A percentile compares a stretch with the other conserved stretches of the same genome.
phyloP scores from a whole-genome alignment of 2,888 invertebrate genomes.

The Malacosoma neustria region DNA sequence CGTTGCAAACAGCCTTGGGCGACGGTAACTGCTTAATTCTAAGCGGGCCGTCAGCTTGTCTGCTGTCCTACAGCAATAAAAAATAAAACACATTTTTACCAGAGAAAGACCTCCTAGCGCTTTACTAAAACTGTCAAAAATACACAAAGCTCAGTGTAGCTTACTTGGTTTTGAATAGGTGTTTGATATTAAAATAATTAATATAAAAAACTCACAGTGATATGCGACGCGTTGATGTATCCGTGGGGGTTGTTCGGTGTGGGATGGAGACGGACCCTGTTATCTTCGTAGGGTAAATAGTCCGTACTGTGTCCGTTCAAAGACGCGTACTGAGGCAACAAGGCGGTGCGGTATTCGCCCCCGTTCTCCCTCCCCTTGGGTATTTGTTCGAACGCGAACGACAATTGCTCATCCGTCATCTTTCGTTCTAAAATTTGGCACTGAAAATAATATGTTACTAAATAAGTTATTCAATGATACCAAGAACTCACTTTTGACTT shows the following conservation, averaged over 20 bases:
- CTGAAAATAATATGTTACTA: slow-evolving; percentile 22
- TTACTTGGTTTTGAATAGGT: too few species aligned
- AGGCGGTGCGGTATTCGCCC: slow-evolving; percentile 82
- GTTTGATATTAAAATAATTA: too few species aligned
- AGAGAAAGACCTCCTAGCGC: too few species aligned
- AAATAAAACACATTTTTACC: too few species aligned
- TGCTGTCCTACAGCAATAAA: too few species aligned
- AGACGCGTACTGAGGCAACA: slow-evolving; percentile 80
- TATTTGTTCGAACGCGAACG: slow-evolving; percentile 91
- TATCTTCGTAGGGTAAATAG: slow-evolving; percentile 93
- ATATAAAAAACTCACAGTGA: slow-evolving; percentile 84
- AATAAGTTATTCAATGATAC: too few species aligned
- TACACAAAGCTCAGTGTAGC: too few species aligned
- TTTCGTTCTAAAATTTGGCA: slow-evolving; percentile 64
- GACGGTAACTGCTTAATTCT: too few species aligned
- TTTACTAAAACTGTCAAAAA: too few species aligned
- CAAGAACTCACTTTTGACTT: too few species aligned
- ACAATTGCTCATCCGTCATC: slow-evolving; percentile 82
- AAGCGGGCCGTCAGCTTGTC: too few species aligned
- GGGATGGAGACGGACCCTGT: slow-evolving; percentile 87
- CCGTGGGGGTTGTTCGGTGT: slow-evolving; percentile 88
- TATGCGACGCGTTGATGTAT: slow-evolving; percentile 94
- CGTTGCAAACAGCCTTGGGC: too few species aligned
- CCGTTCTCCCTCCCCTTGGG: slow-evolving; percentile 82
- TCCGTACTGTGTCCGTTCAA: slow-evolving; percentile 77